These are phyloP conservation scores for Selenia dentaria DNA, from an alignment of 2,888 invertebrate species.

Conservation along the genomic window DNA sequence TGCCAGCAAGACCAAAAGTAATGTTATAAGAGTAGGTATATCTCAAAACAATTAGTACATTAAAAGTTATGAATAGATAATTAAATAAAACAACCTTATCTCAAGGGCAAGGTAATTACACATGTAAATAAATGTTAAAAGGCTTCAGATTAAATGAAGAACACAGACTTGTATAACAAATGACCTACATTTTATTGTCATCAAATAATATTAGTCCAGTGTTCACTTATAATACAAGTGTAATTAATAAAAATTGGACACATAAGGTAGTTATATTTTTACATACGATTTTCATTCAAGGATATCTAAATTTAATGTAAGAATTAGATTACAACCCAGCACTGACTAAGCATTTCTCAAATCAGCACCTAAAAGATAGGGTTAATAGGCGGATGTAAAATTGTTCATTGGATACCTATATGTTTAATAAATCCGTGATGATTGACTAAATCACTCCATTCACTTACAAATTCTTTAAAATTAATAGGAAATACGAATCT, in stretches of 20 bases:
- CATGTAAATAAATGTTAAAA: conserved; percentile 25
- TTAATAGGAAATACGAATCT: conserved; percentile 22
- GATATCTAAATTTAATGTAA: conserved; percentile 45
- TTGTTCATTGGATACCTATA: conserved; percentile 20
- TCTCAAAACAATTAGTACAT: too few species aligned
- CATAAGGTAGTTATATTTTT: not conserved
- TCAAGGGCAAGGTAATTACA: conserved; percentile 40
- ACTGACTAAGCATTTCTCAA: conserved; percentile 45
- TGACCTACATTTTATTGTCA: too few species aligned
- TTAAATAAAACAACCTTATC: conserved; percentile 41
- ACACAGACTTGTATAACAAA: not conserved
- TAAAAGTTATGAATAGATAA: too few species aligned
- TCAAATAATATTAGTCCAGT: too few species aligned
- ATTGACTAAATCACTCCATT: conserved; percentile 25
- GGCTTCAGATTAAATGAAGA: not conserved
- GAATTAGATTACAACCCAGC: conserved; percentile 15
- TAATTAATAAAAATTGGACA: too few species aligned
- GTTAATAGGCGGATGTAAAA: too few species aligned
- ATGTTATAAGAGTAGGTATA: too few species aligned
- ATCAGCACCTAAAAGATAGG: not conserved
- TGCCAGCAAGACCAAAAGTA: too few species aligned
- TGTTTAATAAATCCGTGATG: conserved; percentile 12
- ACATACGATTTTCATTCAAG: conserved; percentile 23
- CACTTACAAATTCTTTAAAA: conserved; percentile 34
- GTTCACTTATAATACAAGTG: too few species aligned